These are phyloP conservation scores for Andrena marginata DNA, from an alignment of 2,888 invertebrate species.

Conservation along the genomic window DNA sequence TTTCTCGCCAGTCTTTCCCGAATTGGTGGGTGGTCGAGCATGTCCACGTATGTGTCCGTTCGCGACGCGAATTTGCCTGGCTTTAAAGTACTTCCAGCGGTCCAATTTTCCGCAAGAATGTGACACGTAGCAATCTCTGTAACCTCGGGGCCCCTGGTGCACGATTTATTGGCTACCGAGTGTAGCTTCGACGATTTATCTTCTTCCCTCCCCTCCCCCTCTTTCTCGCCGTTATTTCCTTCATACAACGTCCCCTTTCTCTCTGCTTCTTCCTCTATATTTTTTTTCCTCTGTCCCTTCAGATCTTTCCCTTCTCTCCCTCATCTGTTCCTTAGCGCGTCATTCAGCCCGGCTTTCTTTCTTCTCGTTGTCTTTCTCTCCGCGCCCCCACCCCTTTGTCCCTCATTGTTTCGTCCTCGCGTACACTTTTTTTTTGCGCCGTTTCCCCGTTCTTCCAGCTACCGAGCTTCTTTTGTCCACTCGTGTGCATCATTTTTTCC, in stretches of 20 bases:
- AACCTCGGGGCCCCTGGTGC: slow-evolving; percentile 65
- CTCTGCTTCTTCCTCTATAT: background rate
- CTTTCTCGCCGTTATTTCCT: slow-evolving; percentile 42
- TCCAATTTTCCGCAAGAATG: slow-evolving; percentile 75
- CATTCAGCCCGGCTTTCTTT: background rate
- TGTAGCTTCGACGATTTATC: slow-evolving; percentile 74
- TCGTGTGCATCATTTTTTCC: background rate
- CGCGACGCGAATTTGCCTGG: slow-evolving; percentile 71
- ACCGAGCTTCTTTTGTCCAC: slow-evolving; percentile 19
- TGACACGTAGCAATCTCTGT: slow-evolving; percentile 78
- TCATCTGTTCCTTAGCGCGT: background rate
- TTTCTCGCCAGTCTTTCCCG: slow-evolving; percentile 23
- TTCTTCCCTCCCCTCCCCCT: slow-evolving; percentile 45
- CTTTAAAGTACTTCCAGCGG: slow-evolving; percentile 66
- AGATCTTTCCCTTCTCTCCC: background rate
- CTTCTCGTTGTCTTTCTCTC: slow-evolving; percentile 3
- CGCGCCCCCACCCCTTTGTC: background rate
- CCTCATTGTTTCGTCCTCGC: background rate
- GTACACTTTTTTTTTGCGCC: background rate
- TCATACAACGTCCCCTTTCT: slow-evolving; percentile 23
- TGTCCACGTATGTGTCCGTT: slow-evolving; percentile 65
- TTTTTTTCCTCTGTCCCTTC: background rate
- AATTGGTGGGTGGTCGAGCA: slow-evolving; percentile 65
- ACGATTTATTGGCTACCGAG: slow-evolving; percentile 75
- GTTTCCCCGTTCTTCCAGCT: background rate